A percentile compares a stretch with the other conserved stretches of the same genome.
Conservation (phyloP, 1,140 invertebrate species). For the Neocloeon triangulifer region DNA sequence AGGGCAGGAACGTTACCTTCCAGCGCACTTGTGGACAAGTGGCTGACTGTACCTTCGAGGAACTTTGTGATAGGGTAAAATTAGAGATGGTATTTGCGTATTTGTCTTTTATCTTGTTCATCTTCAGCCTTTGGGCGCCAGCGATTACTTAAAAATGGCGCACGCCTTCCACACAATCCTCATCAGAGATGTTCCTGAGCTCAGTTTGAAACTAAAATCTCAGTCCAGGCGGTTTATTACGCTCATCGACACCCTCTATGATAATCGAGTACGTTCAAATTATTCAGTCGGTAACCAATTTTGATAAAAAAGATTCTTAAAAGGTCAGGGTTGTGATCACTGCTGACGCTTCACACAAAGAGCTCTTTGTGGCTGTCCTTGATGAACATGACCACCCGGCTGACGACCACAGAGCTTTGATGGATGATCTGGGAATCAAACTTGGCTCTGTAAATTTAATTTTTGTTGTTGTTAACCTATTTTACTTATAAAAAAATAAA, state of each 20-base stretch:
- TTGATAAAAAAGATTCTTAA: constrained; percentile 11
- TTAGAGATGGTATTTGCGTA: not conserved
- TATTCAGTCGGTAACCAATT: not conserved
- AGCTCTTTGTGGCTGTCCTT: constrained; percentile 44
- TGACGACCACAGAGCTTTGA: constrained; percentile 63
- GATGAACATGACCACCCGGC: constrained; percentile 19
- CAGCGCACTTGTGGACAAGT: constrained; percentile 79
- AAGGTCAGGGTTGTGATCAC: constrained; percentile 57
- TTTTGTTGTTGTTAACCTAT: constrained; percentile 5
- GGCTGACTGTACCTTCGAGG: constrained; percentile 70
- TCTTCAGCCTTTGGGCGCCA: constrained; percentile 66
- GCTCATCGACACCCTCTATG: constrained; percentile 91
- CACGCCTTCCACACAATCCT: constrained; percentile 89
- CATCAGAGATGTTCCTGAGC: constrained; percentile 67
- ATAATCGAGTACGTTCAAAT: constrained; percentile 48
- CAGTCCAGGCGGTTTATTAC: constrained; percentile 88
- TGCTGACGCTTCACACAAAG: constrained; percentile 43
- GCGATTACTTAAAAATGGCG: constrained; percentile 79
- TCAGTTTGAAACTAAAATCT: constrained; percentile 53
- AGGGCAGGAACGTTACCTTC: constrained; percentile 72
- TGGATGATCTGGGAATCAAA: constrained; percentile 80
- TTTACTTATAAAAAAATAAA: constrained; percentile 11
- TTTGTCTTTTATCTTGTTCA: not conserved
- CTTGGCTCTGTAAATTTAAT: constrained; percentile 22
- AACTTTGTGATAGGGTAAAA: constrained; percentile 72